Evolutionary conservation across 2,888 invertebrate species (phyloP).

Genomic region (Aplocera efformata): DNA sequence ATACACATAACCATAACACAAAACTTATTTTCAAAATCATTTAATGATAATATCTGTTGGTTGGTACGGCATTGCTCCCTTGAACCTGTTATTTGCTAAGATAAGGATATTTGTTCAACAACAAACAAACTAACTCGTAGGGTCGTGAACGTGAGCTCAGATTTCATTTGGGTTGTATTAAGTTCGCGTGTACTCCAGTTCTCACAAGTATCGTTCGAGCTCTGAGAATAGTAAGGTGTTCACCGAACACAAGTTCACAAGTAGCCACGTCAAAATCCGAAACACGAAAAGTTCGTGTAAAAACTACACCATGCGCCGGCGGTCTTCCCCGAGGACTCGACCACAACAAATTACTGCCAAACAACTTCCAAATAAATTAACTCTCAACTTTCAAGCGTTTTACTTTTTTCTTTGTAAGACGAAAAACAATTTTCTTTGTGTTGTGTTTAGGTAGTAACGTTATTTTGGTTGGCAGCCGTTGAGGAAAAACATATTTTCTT

Average conservation of each 20-base stretch:
- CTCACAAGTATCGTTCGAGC: conserved; percentile 20
- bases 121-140: conserved; percentile 19
- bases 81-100: conserved; percentile 10
- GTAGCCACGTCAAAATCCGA: conserved; percentile 59
- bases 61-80: neutral
- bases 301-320: conserved; percentile 52
- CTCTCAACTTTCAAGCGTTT: conserved; percentile 75
- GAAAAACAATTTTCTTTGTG: conserved; percentile 73
- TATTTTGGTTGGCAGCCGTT: conserved; percentile 42
- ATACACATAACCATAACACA: no score
- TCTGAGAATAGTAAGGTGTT: conserved; percentile 36
- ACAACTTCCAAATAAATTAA: conserved; percentile 79
- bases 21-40: conserved; percentile 8
- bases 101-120: conserved; percentile 20
- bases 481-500: conserved; percentile 37
- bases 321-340: conserved; percentile 63
- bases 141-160: conserved; percentile 15
- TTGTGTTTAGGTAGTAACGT: conserved; percentile 56
- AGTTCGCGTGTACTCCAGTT: conserved; percentile 18
- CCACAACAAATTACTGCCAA: conserved; percentile 77
- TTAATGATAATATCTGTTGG: conserved; percentile 7
- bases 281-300: conserved; percentile 64
- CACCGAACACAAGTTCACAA: conserved; percentile 47
- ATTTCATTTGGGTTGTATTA: conserved; percentile 25
- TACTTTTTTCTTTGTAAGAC: conserved; percentile 64